Evolutionary conservation across 2,888 invertebrate genomes (phyloP).

Genomic region (Adineta ricciae): DNA sequence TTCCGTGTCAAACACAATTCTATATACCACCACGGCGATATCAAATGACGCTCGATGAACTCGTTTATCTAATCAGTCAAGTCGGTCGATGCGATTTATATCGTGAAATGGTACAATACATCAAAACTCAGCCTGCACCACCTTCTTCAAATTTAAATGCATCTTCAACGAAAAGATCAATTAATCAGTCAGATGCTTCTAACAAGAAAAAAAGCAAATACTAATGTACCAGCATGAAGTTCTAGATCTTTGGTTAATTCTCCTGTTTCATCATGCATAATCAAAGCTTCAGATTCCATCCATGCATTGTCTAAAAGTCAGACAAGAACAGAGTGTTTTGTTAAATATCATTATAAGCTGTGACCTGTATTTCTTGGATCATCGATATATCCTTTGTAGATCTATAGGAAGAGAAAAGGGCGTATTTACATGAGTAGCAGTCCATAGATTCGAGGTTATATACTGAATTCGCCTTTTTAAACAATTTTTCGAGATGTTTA

Average conservation of each 20-base stretch:
- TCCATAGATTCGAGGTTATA: not conserved
- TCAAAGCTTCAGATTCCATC: not conserved
- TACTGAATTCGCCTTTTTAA: not conserved
- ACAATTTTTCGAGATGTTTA: not conserved
- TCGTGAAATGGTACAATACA: not conserved
- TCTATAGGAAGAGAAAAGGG: slow-evolving; percentile 44
- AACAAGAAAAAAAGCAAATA: not conserved
- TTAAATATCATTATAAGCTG: not conserved
- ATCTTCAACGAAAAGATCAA: not conserved
- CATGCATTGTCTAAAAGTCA: not conserved
- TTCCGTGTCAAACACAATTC: not conserved
- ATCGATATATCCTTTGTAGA: slow-evolving; percentile 54
- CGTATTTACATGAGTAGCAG: too few relatives aligned
- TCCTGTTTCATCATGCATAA: not conserved
- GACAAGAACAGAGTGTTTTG: not conserved
- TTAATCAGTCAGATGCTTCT: not conserved
- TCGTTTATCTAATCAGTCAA: not conserved
- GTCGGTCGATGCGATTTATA: not conserved
- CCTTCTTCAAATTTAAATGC: not conserved
- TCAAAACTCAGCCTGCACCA: not conserved
- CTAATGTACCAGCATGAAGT: not conserved
- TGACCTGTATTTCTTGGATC: slow-evolving; percentile 92
- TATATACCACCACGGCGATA: not conserved
- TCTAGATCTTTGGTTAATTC: slow-evolving; percentile 3
- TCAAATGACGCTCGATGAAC: not conserved